Base-by-base conservation (phyloP, 2,888 invertebrate genomes). In the Volucella inanis region DNA sequence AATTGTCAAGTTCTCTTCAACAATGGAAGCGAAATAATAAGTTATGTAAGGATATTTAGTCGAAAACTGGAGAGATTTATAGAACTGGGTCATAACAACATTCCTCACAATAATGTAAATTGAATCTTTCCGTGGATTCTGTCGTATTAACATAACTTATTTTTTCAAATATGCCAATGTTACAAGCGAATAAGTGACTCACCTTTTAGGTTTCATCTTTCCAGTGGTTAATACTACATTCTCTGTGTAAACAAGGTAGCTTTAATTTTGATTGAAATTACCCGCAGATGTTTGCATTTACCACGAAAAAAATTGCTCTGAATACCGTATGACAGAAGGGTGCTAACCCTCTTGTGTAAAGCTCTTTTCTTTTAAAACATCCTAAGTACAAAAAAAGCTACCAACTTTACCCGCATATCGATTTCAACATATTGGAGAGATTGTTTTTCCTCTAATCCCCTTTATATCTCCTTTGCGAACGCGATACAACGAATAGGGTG, bases 251-350 rank as follows among this genome's bases (percentile, higher is more conserved):
- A 72, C 31, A 78, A 54, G 52, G 70, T 15, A 50, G 15, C 12
- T 6, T 15, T 10, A 22, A 68, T 50, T 55, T 55, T 55, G 41
- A 22, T 39, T 39, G n/a, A 14, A 31, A n/a, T 9, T 31, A 49
- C 39, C 39, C 49, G 38, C n/a, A 50, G 1, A 1, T 18, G 1
- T 18, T 18, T 18, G 18, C 18, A 18, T 18, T 22, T 2, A 22
- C 18, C 18, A 22, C 18, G 18, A 22, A 22, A 22, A 22, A 3
- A 31, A 22, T 22, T 45, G 22, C 65, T 45, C 64, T 79, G 83
- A 79, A 79, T 83, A 79, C 62, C 74, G 79, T 79, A 74, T 83
- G 62, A 79, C 83, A 68, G 67, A 55, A 83, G 72, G 72, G 78
- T 83, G 72, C 74, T 83, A 68, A 83, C 82, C 82, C 78, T 31